phyloP scores from a whole-genome alignment of 2,888 invertebrate genomes.

The Phoronis australis region DNA sequence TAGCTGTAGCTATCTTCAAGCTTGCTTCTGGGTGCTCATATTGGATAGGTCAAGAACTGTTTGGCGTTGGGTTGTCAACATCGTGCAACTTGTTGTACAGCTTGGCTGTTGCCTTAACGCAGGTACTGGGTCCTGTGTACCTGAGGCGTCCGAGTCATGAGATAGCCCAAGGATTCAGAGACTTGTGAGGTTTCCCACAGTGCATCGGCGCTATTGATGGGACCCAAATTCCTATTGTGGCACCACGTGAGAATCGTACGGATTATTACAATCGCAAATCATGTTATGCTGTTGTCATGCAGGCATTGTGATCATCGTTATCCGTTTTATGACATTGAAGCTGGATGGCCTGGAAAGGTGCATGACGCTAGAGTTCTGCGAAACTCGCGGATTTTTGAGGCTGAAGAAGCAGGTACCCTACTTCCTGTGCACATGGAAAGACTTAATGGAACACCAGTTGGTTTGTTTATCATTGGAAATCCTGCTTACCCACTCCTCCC shows the following conservation, averaged over 20 bases:
- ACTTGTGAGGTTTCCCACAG: constrained; percentile 8
- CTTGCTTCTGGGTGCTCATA: no score
- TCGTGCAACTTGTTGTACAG: constrained; percentile 3
- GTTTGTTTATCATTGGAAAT: constrained; percentile 6
- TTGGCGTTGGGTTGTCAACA: constrained; percentile 9
- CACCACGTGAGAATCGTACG: constrained; percentile 1
- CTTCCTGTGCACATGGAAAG: neutral
- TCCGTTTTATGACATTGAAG: constrained; percentile 2
- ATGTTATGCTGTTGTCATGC: constrained; percentile 8
- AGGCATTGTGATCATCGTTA: constrained; percentile 6
- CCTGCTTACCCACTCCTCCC: constrained; percentile 8
- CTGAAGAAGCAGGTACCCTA: constrained; percentile 1
- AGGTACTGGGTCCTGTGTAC: neutral
- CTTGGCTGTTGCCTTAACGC: constrained; percentile 3
- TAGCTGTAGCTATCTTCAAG: no score
- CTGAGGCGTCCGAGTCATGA: constrained; percentile 5
- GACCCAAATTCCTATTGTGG: constrained; percentile 9
- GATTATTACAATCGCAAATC: constrained; percentile 13
- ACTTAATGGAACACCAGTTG: neutral
- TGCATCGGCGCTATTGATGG: constrained; percentile 13
- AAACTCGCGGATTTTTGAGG: constrained; percentile 4
- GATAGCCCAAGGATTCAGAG: constrained; percentile 4
- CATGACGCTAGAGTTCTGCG: constrained; percentile 9
- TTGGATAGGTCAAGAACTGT: no score
- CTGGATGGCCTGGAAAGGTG: constrained; percentile 8